Conservation (phyloP, 92 coral and sea anemone genomes). For the Epizoanthus rinbou region DNA sequence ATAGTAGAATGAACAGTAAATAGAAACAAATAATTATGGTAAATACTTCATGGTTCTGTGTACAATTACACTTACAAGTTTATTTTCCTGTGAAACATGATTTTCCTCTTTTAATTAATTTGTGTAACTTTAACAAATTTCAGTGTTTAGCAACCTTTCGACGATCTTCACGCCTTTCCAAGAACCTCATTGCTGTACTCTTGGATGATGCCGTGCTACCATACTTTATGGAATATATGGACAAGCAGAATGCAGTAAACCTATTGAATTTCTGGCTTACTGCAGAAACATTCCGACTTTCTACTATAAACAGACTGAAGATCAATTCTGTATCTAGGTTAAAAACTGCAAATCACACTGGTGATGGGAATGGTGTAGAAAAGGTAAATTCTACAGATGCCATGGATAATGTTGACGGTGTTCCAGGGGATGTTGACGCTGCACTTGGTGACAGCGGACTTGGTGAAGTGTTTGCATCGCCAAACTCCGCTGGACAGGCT, state of each 20-base stretch:
- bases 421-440: neutral
- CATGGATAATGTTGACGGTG: neutral
- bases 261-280: conserved; percentile 96
- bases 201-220: conserved; percentile 94
- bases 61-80: too few species aligned
- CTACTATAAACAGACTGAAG: conserved; percentile 84
- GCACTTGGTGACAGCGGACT: conserved; percentile 24
- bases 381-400: neutral
- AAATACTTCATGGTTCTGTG: too few species aligned
- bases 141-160: conserved; percentile 96
- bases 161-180: conserved; percentile 87
- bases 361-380: neutral
- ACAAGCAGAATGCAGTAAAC: conserved; percentile 83
- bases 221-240: conserved; percentile 93
- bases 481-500: conserved; percentile 15
- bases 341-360: conserved; percentile 61
- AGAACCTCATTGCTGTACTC: conserved; percentile 73
- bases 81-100: too few species aligned
- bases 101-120: neutral
- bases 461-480: conserved; percentile 14
- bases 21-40: too few species aligned
- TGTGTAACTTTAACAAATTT: neutral
- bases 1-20: too few species aligned
- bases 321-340: conserved; percentile 75
- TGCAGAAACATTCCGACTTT: conserved; percentile 87